Percentiles rank a stretch among this genome's conserved stretches.
Evolutionary conservation across 92 coral and sea anemone genomes (phyloP).

Genomic region (Paragorgia papillata): DNA sequence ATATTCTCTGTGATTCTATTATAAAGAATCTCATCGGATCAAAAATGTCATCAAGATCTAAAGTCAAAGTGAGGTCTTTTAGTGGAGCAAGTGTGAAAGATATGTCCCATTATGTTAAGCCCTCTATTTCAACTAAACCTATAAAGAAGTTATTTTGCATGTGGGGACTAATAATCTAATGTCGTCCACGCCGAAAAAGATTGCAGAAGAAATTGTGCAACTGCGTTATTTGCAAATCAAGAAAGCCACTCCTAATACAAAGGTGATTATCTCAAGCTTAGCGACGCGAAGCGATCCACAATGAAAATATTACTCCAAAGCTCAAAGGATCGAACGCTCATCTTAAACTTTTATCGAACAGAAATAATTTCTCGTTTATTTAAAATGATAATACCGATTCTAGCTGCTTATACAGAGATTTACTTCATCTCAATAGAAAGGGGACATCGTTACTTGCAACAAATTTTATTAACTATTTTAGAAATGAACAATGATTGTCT

Average conservation of each 20-base stretch:
- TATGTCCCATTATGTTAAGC: slow-evolving; percentile 21
- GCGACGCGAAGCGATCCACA: no score
- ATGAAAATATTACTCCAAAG: no score
- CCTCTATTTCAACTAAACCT: slow-evolving; percentile 7
- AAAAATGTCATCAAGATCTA: neutral
- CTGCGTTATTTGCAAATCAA: no score
- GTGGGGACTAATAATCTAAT: slow-evolving; percentile 16
- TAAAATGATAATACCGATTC: neutral
- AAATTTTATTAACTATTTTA: no score
- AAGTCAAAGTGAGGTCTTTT: neutral
- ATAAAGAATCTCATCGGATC: no score
- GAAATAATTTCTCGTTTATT: slow-evolving; percentile 20
- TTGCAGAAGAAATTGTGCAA: no score
- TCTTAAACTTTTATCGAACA: neutral
- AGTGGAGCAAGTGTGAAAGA: slow-evolving; percentile 15
- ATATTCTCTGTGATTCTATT: no score
- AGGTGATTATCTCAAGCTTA: no score
- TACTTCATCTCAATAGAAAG: neutral
- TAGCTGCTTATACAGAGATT: slow-evolving; percentile 8
- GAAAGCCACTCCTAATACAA: no score
- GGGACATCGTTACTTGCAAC: neutral
- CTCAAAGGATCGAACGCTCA: no score
- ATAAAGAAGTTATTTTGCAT: slow-evolving; percentile 14
- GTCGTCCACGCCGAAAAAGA: no score
- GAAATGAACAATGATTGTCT: no score